Percentiles rank a stretch among this genome's conserved stretches.
phyloP scores from a whole-genome alignment of 2,888 invertebrate species.

The Ophonus ardosiacus region DNA sequence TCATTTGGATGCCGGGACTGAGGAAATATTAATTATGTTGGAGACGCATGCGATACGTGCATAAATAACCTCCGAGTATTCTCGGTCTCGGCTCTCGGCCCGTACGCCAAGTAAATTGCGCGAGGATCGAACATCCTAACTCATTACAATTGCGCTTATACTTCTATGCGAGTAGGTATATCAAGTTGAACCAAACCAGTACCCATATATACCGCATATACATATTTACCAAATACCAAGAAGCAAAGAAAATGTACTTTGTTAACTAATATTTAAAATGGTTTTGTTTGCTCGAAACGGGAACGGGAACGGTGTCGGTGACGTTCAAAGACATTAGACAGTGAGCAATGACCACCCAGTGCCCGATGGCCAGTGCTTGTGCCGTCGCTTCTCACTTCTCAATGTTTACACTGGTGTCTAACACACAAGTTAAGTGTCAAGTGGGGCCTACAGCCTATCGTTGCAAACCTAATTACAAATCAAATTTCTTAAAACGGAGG shows the following conservation, averaged over 20 bases:
- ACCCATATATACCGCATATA: neutral
- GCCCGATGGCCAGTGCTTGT: neutral
- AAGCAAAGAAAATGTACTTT: constrained; percentile 23
- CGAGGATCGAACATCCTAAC: constrained; percentile 1
- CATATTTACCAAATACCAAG: constrained; percentile 28
- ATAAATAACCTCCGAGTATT: constrained; percentile 25
- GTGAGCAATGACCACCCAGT: neutral
- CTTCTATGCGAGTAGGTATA: too few species aligned
- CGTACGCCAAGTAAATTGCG: constrained; percentile 3
- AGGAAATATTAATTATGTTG: constrained; percentile 49
- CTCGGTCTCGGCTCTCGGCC: constrained; percentile 5
- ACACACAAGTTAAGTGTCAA: constrained; percentile 22
- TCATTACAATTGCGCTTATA: constrained; percentile 18
- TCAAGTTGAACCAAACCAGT: too few species aligned
- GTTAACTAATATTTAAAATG: constrained; percentile 57
- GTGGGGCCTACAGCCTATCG: neutral
- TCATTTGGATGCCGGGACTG: constrained; percentile 22
- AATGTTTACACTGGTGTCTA: constrained; percentile 16
- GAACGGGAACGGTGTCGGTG: constrained; percentile 46
- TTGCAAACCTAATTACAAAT: constrained; percentile 55
- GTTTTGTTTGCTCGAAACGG: constrained; percentile 55
- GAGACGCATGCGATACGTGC: constrained; percentile 52
- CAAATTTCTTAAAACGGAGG: constrained; percentile 58
- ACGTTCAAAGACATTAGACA: constrained; percentile 41
- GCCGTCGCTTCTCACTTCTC: constrained; percentile 30